Evolutionary conservation across 2,888 invertebrate species (phyloP).

Genomic region (Schizotus pectinicornis): DNA sequence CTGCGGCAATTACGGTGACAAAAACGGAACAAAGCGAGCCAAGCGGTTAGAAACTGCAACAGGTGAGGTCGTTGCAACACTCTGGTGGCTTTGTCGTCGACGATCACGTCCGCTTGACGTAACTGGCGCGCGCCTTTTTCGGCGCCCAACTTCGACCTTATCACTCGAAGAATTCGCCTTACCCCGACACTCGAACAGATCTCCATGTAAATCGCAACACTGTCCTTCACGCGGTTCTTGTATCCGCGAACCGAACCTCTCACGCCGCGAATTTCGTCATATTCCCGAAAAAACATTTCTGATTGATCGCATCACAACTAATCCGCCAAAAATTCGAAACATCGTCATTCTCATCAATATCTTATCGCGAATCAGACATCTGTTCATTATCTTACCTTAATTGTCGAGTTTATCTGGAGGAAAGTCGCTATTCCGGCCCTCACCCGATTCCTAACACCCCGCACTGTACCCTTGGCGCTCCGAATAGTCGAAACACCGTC

Average conservation of each 20-base stretch:
- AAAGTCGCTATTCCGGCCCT: conserved; percentile 96
- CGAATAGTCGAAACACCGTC: conserved; percentile 77
- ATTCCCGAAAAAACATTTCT: conserved; percentile 1
- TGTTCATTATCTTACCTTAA: conserved; percentile 70
- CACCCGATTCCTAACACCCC: conserved; percentile 93
- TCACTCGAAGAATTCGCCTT: neutral
- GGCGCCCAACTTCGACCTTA: neutral
- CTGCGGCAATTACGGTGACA: no score
- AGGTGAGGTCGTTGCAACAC: no score
- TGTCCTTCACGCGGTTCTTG: conserved; percentile 10
- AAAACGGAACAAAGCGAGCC: no score
- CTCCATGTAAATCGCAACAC: conserved; percentile 4
- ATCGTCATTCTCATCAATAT: no score
- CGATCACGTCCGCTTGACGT: no score
- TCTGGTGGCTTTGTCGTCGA: no score
- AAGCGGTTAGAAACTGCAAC: no score
- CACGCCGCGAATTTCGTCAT: conserved; percentile 4
- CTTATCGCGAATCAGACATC: no score
- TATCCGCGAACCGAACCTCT: conserved; percentile 16
- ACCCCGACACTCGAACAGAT: neutral
- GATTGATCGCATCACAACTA: neutral
- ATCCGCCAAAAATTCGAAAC: neutral
- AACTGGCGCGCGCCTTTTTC: no score
- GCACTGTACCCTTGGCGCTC: conserved; percentile 90
- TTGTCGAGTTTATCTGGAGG: conserved; percentile 79